phyloP scores from a whole-genome alignment of 2,113 vertebrate genomes.

The Anolis sagrei region DNA sequence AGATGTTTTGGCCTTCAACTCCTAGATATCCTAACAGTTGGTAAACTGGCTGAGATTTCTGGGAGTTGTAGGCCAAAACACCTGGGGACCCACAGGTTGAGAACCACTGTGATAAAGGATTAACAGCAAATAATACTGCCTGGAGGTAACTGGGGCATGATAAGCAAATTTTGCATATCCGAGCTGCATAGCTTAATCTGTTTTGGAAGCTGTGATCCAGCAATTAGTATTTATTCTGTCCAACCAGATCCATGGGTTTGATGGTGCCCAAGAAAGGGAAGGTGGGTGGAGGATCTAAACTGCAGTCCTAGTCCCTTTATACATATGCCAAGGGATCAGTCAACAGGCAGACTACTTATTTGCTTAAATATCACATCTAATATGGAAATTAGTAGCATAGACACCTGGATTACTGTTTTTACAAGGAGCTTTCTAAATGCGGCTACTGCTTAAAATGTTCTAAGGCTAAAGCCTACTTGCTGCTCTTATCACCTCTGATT shows the following conservation, averaged over 20 bases:
- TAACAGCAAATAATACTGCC: not conserved
- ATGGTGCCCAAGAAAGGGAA: not conserved
- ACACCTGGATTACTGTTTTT: conserved; percentile 13
- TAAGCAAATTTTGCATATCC: not conserved
- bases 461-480: not conserved
- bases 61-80: too few relatives aligned
- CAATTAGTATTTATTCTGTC: not conserved
- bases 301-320: conserved; percentile 2
- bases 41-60: too few relatives aligned
- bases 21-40: too few relatives aligned
- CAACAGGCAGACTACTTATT: conserved; percentile 40
- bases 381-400: conserved; percentile 27
- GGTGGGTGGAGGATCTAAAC: not conserved
- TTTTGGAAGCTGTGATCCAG: not conserved
- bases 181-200: not conserved
- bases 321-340: not conserved
- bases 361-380: conserved; percentile 35
- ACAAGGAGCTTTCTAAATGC: not conserved
- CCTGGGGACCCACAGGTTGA: too few relatives aligned
- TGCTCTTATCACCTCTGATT: not conserved
- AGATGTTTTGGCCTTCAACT: too few relatives aligned
- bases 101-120: too few relatives aligned
- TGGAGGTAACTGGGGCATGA: not conserved
- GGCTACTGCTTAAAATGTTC: not conserved
- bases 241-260: not conserved